These are phyloP conservation scores for Clostera curtula DNA, from an alignment of 2,888 invertebrate genomes.

Conservation along the genomic window DNA sequence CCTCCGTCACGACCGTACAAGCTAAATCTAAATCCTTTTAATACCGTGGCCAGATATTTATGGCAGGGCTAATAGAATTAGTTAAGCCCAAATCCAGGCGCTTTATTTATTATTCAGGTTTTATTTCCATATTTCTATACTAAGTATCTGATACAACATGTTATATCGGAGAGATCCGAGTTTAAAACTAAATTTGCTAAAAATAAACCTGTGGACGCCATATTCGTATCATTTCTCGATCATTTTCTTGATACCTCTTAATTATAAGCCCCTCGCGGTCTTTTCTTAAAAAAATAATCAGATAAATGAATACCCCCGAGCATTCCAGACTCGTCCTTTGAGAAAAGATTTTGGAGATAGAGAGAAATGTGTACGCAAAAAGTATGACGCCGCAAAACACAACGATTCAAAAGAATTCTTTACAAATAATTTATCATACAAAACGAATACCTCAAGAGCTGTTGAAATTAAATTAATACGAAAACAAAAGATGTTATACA, in stretches of 20 bases:
- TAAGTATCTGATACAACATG: too few relatives aligned
- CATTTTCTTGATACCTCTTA: constrained; percentile 22
- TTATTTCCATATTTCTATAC: too few relatives aligned
- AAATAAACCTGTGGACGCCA: constrained; percentile 6
- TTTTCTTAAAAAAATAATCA: constrained; percentile 53
- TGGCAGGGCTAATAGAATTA: constrained; percentile 62
- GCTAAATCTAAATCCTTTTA: constrained; percentile 66
- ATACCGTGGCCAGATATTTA: constrained; percentile 68
- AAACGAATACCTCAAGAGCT: constrained; percentile 9
- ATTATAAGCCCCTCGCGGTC: constrained; percentile 45
- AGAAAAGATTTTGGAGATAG: constrained; percentile 54
- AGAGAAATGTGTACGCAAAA: constrained; percentile 47
- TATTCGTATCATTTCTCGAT: constrained; percentile 21
- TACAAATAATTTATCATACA: constrained; percentile 31
- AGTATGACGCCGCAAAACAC: constrained; percentile 43
- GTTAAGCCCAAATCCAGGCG: constrained; percentile 47
- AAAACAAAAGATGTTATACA: constrained; percentile 1
- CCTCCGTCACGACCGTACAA: constrained; percentile 61
- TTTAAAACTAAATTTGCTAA: constrained; percentile 6
- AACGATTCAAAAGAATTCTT: constrained; percentile 50
- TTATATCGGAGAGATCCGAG: constrained; percentile 10
- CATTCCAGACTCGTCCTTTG: constrained; percentile 54
- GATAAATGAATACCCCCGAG: constrained; percentile 57
- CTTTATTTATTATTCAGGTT: too few relatives aligned
- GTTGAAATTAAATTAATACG: constrained; percentile 6